Conservation (phyloP, 64 coral and sea anemone genomes). For the Stichodactyla helianthus region DNA sequence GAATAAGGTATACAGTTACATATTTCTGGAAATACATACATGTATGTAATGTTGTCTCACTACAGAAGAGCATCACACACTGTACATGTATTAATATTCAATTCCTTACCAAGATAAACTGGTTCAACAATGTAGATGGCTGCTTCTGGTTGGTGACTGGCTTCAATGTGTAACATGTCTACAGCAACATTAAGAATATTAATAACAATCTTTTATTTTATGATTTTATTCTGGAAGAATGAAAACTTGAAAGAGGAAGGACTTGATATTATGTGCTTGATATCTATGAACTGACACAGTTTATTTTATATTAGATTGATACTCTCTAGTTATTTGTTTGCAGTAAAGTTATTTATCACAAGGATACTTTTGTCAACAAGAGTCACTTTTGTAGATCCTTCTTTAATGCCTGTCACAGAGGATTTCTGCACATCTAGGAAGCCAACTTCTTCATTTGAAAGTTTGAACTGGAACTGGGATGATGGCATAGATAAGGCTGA, state of each 20-base stretch:
- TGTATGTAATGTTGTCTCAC: too few relatives aligned
- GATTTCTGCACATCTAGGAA: constrained; percentile 63
- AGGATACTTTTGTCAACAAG: constrained; percentile 99
- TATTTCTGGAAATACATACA: too few relatives aligned
- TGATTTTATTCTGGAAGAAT: too few relatives aligned
- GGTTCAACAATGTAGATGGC: constrained; percentile 71
- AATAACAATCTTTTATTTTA: too few relatives aligned
- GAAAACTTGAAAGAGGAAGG: too few relatives aligned
- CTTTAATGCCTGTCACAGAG: constrained; percentile 57
- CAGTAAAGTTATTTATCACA: neutral
- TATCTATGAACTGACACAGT: too few relatives aligned
- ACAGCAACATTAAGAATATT: neutral
- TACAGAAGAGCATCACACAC: too few relatives aligned
- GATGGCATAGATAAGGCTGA: constrained; percentile 86
- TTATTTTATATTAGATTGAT: too few relatives aligned
- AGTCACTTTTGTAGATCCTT: constrained; percentile 73
- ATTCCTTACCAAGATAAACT: constrained; percentile 61
- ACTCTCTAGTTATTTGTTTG: neutral
- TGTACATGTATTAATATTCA: neutral
- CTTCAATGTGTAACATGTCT: constrained; percentile 89
- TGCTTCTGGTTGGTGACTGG: constrained; percentile 68
- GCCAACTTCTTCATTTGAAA: constrained; percentile 74
- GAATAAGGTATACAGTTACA: too few relatives aligned
- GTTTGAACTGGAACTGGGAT: constrained; percentile 82
- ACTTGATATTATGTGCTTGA: too few relatives aligned